Evolutionary conservation across 2,113 vertebrate genomes (phyloP).

Genomic region (Triplophysa tibetana): DNA sequence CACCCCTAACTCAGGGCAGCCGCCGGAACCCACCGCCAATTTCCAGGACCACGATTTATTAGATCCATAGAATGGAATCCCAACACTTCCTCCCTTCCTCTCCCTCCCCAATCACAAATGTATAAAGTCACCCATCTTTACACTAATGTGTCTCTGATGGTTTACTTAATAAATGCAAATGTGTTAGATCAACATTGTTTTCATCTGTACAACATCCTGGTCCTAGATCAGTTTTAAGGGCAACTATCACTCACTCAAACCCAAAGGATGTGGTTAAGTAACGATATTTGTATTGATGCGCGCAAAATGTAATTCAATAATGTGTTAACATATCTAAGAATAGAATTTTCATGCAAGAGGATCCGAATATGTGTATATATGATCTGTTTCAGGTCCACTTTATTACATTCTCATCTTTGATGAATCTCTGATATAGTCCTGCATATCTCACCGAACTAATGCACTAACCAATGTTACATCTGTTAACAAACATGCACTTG

Average conservation of each 20-base stretch:
- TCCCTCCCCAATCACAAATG: neutral
- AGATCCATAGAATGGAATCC: conserved; percentile 52
- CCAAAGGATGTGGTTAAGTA: neutral
- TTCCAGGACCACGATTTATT: conserved; percentile 56
- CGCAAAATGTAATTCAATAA: neutral
- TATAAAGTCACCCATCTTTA: neutral
- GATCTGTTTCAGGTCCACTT: neutral
- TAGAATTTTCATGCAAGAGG: neutral
- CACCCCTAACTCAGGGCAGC: conserved; percentile 38
- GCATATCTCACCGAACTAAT: conserved; percentile 13
- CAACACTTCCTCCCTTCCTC: neutral
- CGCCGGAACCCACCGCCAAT: conserved; percentile 50
- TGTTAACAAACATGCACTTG: conserved; percentile 59
- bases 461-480: conserved; percentile 26
- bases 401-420: neutral
- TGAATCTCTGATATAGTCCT: neutral
- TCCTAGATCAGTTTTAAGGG: conserved; percentile 18
- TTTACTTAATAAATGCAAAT: neutral
- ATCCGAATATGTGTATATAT: conserved; percentile 5
- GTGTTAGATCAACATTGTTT: neutral
- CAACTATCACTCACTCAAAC: conserved; percentile 9
- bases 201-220: neutral
- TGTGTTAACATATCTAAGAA: neutral
- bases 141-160: neutral
- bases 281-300: neutral